A percentile compares a stretch with the other conserved stretches of the same genome.
Evolutionary conservation across 2,797 vertebrate species (phyloP).

Genomic region (Crocidura indochinensis): DNA sequence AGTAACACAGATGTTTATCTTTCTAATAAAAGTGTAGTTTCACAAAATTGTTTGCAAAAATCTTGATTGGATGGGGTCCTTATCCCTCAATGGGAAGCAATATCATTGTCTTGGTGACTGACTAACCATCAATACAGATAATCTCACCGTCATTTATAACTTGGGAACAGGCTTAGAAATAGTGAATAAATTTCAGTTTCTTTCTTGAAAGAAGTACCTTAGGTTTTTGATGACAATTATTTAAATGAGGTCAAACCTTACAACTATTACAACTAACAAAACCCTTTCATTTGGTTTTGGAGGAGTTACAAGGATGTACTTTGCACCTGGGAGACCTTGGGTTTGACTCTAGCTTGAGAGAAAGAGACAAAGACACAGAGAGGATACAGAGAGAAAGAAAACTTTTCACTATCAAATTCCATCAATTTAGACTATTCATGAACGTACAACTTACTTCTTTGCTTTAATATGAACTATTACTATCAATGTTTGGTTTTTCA

Average conservation of each 20-base stretch:
- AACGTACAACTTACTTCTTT: neutral
- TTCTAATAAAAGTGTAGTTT: slow-evolving; percentile 51
- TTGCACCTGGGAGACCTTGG: too few species aligned
- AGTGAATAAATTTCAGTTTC: neutral
- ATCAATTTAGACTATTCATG: slow-evolving; percentile 26
- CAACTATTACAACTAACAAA: slow-evolving; percentile 25
- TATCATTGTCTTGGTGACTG: neutral
- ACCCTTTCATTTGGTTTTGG: too few species aligned
- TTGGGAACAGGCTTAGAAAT: neutral
- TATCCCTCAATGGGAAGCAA: slow-evolving; percentile 3
- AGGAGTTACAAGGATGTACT: too few species aligned
- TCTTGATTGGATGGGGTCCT: slow-evolving; percentile 18
- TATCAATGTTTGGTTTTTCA: neutral
- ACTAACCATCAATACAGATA: neutral
- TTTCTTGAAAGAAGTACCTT: slow-evolving; percentile 47
- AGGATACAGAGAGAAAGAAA: neutral
- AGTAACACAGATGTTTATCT: neutral
- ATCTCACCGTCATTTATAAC: neutral
- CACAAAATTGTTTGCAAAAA: neutral
- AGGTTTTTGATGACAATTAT: neutral
- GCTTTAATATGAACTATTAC: neutral
- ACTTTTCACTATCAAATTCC: neutral
- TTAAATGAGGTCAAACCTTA: slow-evolving; percentile 57
- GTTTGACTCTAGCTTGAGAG: too few species aligned
- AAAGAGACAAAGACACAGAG: too few species aligned